These are phyloP conservation scores for Otus scops DNA, from an alignment of 2,797 vertebrate genomes.

Conservation along the genomic window DNA sequence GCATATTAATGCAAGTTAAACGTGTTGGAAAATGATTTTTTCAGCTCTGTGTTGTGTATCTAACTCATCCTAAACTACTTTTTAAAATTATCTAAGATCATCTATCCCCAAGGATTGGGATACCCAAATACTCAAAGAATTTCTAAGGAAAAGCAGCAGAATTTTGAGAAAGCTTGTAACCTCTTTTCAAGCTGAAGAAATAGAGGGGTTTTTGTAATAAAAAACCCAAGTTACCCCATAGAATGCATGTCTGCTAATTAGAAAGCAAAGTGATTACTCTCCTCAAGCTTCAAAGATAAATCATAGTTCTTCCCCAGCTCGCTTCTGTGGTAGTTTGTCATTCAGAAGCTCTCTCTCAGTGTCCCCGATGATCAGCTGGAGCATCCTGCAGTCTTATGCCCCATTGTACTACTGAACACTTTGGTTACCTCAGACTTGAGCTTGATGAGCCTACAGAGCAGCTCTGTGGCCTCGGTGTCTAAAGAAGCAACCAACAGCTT, in stretches of 20 bases:
- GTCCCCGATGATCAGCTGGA: not conserved
- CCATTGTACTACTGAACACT: not conserved
- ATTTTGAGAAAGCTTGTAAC: not conserved
- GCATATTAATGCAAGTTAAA: not conserved
- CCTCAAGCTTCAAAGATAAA: not conserved
- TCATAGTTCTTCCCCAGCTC: not conserved
- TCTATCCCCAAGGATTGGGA: not conserved
- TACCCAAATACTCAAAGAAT: not conserved
- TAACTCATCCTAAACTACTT: not conserved
- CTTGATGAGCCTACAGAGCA: fast-evolving
- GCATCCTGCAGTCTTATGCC: too few species aligned
- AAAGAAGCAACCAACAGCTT: fast-evolving
- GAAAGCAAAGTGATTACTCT: not conserved
- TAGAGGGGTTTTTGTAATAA: not conserved
- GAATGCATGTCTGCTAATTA: not conserved
- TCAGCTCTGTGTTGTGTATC: not conserved
- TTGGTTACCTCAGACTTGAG: not conserved
- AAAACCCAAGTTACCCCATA: not conserved
- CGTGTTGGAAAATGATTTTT: not conserved
- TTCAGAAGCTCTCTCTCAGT: not conserved
- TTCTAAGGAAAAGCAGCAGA: not conserved
- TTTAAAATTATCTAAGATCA: not conserved
- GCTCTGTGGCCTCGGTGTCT: fast-evolving
- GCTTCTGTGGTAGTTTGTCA: not conserved
- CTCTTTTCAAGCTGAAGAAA: not conserved